A percentile compares a stretch with the other conserved stretches of the same genome.
phyloP scores from a whole-genome alignment of 1,140 invertebrate genomes.

The Trichonephila clavipes region DNA sequence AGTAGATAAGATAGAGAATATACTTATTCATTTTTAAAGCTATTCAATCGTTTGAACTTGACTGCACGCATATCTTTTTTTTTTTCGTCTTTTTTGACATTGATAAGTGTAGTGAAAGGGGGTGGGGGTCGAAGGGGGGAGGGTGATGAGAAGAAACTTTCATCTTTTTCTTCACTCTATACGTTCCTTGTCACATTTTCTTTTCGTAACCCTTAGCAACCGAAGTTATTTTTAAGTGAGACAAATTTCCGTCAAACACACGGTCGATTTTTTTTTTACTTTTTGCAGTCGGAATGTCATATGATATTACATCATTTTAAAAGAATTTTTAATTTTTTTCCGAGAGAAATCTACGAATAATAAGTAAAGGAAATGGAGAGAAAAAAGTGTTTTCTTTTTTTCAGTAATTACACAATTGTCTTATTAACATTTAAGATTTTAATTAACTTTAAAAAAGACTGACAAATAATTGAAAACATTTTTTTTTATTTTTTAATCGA shows the following conservation, averaged over 20 bases:
- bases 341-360: not conserved
- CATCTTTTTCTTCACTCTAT: too few relatives aligned
- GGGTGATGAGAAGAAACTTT: too few relatives aligned
- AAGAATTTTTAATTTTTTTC: not conserved
- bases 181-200: not conserved
- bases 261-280: not conserved
- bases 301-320: not conserved
- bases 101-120: constrained; percentile 1
- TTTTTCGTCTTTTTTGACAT: not conserved
- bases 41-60: not conserved
- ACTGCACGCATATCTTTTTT: not conserved
- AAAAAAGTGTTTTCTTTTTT: not conserved
- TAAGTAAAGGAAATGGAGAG: not conserved
- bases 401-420: not conserved
- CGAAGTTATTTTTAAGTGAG: constrained; percentile 48
- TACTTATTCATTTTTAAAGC: not conserved
- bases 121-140: not conserved
- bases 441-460: too few relatives aligned
- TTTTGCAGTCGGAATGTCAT: not conserved
- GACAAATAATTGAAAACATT: too few relatives aligned
- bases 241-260: constrained; percentile 37
- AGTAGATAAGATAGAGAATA: not conserved
- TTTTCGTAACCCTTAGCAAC: constrained; percentile 44
- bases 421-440: not conserved
- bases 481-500: too few relatives aligned